Percentiles rank a stretch among this genome's conserved stretches.
Evolutionary conservation across 2,797 vertebrate species (phyloP).

Genomic region (Syncerus caffer): DNA sequence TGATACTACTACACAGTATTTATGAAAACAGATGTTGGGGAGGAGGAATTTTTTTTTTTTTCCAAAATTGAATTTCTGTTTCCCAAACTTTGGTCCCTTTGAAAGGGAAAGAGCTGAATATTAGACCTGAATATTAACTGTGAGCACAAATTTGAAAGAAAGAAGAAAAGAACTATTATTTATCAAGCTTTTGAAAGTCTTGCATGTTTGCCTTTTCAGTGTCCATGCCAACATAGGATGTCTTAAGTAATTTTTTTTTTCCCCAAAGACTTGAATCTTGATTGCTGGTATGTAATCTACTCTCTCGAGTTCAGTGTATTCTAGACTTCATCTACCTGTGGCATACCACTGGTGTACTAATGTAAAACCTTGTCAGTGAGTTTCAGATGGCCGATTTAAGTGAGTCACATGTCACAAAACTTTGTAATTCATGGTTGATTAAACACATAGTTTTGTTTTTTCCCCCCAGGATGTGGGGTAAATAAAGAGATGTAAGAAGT

Average conservation of each 20-base stretch:
- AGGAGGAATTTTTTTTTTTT: constrained; percentile 33
- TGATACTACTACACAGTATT: constrained; percentile 42
- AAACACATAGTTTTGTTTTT: constrained; percentile 39
- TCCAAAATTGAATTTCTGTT: constrained; percentile 63
- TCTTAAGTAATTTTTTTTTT: constrained; percentile 70
- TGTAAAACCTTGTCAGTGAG: constrained; percentile 61
- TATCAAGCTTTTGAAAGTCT: constrained; percentile 66
- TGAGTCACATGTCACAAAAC: constrained; percentile 66
- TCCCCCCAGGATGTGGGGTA: constrained; percentile 76
- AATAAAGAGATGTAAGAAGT: constrained; percentile 79
- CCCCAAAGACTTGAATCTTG: constrained; percentile 74
- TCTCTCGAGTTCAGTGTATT: constrained; percentile 56
- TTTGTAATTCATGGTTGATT: constrained; percentile 77
- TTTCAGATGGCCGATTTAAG: constrained; percentile 73
- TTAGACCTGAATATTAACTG: constrained; percentile 66
- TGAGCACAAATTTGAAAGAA: constrained; percentile 75
- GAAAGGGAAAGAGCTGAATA: constrained; percentile 58
- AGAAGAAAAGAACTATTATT: not conserved
- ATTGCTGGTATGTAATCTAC: constrained; percentile 66
- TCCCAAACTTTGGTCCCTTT: constrained; percentile 64
- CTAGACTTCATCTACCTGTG: constrained; percentile 68
- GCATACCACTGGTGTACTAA: constrained; percentile 69
- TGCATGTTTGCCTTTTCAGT: constrained; percentile 71
- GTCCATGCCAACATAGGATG: constrained; percentile 66
- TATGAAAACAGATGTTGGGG: constrained; percentile 62